Base-by-base conservation (phyloP, 2,113 vertebrate species). In the Xenopus laevis region DNA sequence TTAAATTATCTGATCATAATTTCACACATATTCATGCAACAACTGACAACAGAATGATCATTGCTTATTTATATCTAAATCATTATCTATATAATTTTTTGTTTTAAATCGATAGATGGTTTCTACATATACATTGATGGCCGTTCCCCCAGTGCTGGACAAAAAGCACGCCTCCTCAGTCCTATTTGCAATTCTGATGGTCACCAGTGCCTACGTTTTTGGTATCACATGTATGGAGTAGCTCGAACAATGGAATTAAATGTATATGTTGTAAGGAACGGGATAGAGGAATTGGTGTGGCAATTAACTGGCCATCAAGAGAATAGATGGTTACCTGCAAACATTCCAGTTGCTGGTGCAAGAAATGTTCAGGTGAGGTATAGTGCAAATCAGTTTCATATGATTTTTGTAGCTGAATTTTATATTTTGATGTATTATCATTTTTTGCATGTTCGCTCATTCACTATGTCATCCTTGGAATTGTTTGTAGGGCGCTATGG, bases 221-320 rank as follows among this genome's bases (percentile, higher is more conserved):
- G 92, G 92, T 93, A 93, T 80, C 89, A 94, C 79, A 93, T 94
- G 90, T 88, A 90, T 3, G 93, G 93, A 20, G 72, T 30, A 8
- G 86, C 87, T 21, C 0, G 7, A 4, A 53, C 78, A 4, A 93
- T 92, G 89, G 78, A 82, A 13, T 83, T 95, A 50, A 82, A 81
- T 3, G 72, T 94, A 10, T 89, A 90, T 63, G 71, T 84, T 53
- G 71, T 86, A 16, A 66, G 86, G 60, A 71, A 50, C 23, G 80
- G 73, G 58, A 79, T 4, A 46, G 58, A 75, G 4, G 74, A 2
- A 0, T 83, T 78, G 58, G 46, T 88, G 4, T 82, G 88, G 90
- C 83, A 81, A 12, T 77, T 23, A 58, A 55, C 52, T 55, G 52
- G 52, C 16, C 52, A 87, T 79, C 82, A 87, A 7, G 90, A 89